Evolutionary conservation across 2,797 vertebrate genomes (phyloP).

Genomic region (Accipiter minullus): DNA sequence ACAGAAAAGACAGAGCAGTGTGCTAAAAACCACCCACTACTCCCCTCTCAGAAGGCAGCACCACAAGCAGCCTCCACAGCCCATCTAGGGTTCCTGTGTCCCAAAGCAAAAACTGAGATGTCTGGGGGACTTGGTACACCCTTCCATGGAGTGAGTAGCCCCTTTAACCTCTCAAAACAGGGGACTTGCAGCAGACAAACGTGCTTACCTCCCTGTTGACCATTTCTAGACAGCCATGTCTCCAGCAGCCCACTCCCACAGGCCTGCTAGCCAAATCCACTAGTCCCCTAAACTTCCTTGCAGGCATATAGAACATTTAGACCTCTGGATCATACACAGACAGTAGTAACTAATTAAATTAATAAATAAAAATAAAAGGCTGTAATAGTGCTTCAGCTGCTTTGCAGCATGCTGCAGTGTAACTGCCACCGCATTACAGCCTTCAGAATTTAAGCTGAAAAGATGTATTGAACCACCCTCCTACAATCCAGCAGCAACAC

Average conservation of each 20-base stretch:
- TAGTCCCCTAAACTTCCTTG: neutral
- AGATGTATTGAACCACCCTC: neutral
- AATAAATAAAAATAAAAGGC: neutral
- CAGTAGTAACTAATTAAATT: neutral
- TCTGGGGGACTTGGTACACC: neutral
- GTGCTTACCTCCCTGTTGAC: accelerated
- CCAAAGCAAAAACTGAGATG: neutral
- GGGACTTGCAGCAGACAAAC: neutral
- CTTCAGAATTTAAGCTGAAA: neutral
- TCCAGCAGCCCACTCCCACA: neutral
- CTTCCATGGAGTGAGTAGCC: neutral
- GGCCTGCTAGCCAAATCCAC: neutral
- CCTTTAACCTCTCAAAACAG: neutral
- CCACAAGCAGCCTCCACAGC: too few species aligned
- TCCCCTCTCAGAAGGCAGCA: neutral
- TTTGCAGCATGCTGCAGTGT: neutral
- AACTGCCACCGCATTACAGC: neutral
- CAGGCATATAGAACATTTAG: neutral
- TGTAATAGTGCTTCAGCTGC: neutral
- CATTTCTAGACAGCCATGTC: neutral
- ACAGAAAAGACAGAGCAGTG: neutral
- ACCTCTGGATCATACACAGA: neutral
- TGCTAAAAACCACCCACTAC: too few species aligned
- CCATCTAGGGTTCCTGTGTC: neutral
- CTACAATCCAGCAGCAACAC: neutral